Evolutionary conservation across 2,888 invertebrate species (phyloP).

Genomic region (Oxystoma pomonae): DNA sequence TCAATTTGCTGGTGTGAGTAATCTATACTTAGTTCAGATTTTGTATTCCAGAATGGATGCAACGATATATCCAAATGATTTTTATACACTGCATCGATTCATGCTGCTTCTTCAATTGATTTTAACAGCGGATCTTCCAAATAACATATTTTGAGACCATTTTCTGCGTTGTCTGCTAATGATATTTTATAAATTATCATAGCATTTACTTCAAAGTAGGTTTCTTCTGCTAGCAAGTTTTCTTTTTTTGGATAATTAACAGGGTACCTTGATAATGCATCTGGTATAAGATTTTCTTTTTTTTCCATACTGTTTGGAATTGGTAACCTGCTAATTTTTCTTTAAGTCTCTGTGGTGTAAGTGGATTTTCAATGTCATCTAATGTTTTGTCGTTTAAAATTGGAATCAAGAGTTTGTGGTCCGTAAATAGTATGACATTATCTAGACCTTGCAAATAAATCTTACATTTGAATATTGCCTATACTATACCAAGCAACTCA

Average conservation of each 20-base stretch:
- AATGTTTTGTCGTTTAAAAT: neutral
- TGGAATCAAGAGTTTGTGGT: neutral
- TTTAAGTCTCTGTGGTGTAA: neutral
- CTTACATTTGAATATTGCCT: too few relatives aligned
- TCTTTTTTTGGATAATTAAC: neutral
- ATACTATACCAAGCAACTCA: neutral
- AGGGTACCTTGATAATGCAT: neutral
- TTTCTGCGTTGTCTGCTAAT: neutral
- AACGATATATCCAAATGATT: neutral
- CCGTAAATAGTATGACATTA: neutral
- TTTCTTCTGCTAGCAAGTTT: neutral
- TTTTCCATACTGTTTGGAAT: neutral
- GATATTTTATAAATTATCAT: neutral
- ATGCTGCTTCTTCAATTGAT: neutral
- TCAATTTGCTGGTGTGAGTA: constrained; percentile 1
- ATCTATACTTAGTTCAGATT: too few relatives aligned
- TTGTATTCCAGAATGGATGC: neutral
- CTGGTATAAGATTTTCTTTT: neutral
- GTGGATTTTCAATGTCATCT: neutral
- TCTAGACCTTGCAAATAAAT: neutral
- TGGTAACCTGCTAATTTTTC: neutral
- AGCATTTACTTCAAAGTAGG: neutral
- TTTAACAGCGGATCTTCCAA: neutral
- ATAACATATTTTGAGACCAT: neutral
- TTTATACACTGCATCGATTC: neutral